Percentiles rank a stretch among this genome's conserved stretches.
phyloP scores from a whole-genome alignment of 2,888 invertebrate genomes.

The Cantharis rufa region DNA sequence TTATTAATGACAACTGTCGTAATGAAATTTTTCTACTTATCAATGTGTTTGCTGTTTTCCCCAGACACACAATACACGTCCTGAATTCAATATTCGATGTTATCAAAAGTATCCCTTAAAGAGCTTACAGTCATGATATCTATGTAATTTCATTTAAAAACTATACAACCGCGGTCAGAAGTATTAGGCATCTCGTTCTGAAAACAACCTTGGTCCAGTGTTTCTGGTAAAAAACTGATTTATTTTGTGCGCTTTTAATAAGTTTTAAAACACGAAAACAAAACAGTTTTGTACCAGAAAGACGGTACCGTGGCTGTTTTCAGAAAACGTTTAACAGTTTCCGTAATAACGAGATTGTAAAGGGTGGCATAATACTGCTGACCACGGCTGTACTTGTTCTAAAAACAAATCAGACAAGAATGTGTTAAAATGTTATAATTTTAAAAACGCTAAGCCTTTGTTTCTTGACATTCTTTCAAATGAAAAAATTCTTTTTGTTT shows the following conservation, averaged over 20 bases:
- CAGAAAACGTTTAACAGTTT: too few relatives aligned
- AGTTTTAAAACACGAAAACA: too few relatives aligned
- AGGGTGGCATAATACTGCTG: too few relatives aligned
- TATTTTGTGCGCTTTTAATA: too few relatives aligned
- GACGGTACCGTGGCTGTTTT: too few relatives aligned
- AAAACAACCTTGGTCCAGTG: too few relatives aligned
- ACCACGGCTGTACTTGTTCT: background rate
- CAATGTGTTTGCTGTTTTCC: slow-evolving; percentile 26
- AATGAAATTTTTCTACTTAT: slow-evolving; percentile 29
- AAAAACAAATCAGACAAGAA: background rate
- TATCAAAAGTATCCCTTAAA: background rate
- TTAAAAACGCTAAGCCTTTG: background rate
- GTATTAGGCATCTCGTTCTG: too few relatives aligned
- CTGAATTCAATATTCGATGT: slow-evolving; percentile 23
- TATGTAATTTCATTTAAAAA: background rate
- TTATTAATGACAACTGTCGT: slow-evolving; percentile 29
- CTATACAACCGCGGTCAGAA: background rate
- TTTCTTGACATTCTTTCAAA: slow-evolving; percentile 2
- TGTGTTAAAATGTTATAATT: background rate
- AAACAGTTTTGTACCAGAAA: too few relatives aligned
- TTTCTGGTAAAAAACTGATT: too few relatives aligned
- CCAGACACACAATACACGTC: slow-evolving; percentile 20
- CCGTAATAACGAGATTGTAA: too few relatives aligned
- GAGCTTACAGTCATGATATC: background rate
- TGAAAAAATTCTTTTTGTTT: slow-evolving; percentile 15